Evolutionary conservation across 2,113 vertebrate genomes (phyloP), one percentile per base, ranked within the genome.

Genomic region (Pipa parva): DNA sequence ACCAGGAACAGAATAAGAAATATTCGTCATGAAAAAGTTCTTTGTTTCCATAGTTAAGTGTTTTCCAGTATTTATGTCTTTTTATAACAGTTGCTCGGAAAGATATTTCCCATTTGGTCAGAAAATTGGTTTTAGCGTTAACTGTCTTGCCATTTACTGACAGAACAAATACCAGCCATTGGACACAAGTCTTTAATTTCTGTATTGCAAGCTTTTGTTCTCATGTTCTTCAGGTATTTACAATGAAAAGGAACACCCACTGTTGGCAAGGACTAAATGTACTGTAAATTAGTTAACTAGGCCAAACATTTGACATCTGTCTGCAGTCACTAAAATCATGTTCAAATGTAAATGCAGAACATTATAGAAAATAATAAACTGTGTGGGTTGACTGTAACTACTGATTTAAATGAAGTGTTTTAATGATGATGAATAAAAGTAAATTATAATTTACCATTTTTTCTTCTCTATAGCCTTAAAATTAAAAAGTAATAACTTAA

Each of bases 241-340:
- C 64, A 68, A 68, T 59, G 29, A 21, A 50, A 22, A 68, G 64
- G 28, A 59, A 68, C 64, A 51, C 45, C 55, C 29, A 59, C 31
- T 49, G 18, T 59, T 68, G 64, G 64, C 64, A 68, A 18, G 46
- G 29, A 59, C 56, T 51, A 50, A 24, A 68, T 59, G 64, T 68
- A 59, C 64, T 59, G 29, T 55, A 58, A 57, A 33, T 8, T 33
- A 11, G 64, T 59, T 46, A 68, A 68, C 55, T 51, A 59, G 39
- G 56, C 64, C 64, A 68, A 59, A 36, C 51, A 55, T 50, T 56
- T 55, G 20, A 45, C 31, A 20, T 58, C 64, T 51, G 21, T 59
- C 46, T 51, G 24, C 24, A 25, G 28, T 49, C 54, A 50, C 17
- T 59, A 21, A 50, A 67, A 39, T 25, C 29, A 3, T 39, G 59